Conservation (phyloP, 2,113 vertebrate genomes). For the Scophthalmus maximus region DNA sequence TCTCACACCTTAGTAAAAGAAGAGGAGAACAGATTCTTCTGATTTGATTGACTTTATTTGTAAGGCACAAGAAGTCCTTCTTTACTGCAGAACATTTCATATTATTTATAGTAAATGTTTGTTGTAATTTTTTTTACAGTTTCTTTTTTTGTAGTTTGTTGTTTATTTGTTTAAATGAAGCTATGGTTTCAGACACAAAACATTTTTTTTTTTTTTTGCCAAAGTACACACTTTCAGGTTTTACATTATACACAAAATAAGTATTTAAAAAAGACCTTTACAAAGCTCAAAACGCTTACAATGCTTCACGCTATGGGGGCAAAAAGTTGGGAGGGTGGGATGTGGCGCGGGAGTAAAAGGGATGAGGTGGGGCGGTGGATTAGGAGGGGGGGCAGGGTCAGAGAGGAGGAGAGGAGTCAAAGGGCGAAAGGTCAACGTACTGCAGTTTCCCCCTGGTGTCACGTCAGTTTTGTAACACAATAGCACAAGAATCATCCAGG, state of each 20-base stretch:
- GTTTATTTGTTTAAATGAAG: constrained; percentile 75
- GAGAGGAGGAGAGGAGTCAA: constrained; percentile 27
- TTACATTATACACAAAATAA: constrained; percentile 85
- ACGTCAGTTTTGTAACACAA: constrained; percentile 73
- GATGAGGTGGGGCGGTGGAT: background rate
- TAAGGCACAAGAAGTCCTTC: constrained; percentile 86
- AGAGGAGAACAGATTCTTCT: background rate
- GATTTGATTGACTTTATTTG: constrained; percentile 85
- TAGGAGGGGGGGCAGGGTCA: background rate
- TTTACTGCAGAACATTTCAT: constrained; percentile 84
- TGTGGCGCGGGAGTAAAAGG: background rate
- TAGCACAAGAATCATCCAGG: constrained; percentile 75
- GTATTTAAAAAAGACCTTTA: constrained; percentile 81
- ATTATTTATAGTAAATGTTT: constrained; percentile 83
- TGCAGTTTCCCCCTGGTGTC: constrained; percentile 66
- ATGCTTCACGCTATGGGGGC: constrained; percentile 76
- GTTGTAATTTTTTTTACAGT: constrained; percentile 65
- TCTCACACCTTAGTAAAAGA: background rate
- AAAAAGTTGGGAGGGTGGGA: constrained; percentile 25
- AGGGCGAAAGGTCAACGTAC: constrained; percentile 54
- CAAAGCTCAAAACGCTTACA: constrained; percentile 82
- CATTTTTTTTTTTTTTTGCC: constrained; percentile 71
- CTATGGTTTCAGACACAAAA: constrained; percentile 82
- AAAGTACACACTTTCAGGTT: constrained; percentile 83
- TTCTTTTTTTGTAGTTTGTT: constrained; percentile 42